Conservation (phyloP, 2,888 invertebrate genomes). For the Netelia inedita region DNA sequence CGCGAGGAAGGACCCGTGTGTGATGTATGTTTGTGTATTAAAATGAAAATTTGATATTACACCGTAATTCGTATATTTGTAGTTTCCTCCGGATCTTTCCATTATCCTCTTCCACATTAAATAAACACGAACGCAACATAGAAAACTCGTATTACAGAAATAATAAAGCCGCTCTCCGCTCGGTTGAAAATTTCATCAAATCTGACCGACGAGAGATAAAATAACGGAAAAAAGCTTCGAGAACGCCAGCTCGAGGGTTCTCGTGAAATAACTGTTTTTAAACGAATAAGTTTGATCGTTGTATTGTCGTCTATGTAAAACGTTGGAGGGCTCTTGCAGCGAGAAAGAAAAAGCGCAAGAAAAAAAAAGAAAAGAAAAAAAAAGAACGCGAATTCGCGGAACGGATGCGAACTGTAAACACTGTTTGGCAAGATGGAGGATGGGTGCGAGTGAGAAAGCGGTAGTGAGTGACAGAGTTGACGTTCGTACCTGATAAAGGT, state of each 20-base stretch:
- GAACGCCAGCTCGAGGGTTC: too few species aligned
- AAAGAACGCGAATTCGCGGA: not conserved
- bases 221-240: too few species aligned
- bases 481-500: conserved; percentile 82
- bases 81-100: not conserved
- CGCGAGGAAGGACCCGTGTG: too few species aligned
- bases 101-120: not conserved
- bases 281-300: too few species aligned
- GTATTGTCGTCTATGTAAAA: too few species aligned
- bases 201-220: too few species aligned
- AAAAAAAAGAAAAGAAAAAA: not conserved
- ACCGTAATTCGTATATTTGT: not conserved
- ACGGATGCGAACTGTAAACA: not conserved
- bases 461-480: not conserved
- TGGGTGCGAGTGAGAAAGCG: not conserved
- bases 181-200: too few species aligned
- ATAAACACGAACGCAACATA: not conserved
- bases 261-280: too few species aligned
- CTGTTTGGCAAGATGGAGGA: not conserved
- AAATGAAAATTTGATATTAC: not conserved
- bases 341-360: too few species aligned
- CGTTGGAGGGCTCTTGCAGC: too few species aligned
- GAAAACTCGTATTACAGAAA: not conserved
- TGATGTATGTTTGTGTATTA: not conserved
- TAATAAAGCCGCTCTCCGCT: too few species aligned